These are phyloP conservation scores for Petromus typicus DNA, from an alignment of 2,113 vertebrate genomes.

Conservation along the genomic window DNA sequence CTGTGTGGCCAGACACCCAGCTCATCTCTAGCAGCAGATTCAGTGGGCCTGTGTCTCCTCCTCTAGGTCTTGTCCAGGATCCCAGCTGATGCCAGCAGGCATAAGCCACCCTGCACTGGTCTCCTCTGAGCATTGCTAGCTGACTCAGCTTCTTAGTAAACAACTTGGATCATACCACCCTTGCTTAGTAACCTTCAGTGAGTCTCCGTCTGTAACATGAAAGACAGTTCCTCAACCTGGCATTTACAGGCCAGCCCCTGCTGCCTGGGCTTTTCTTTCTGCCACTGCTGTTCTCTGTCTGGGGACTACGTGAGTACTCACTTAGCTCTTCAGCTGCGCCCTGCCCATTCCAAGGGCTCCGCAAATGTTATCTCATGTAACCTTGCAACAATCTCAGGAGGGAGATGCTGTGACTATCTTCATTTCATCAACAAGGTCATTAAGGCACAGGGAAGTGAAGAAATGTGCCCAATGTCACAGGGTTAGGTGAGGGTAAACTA, in stretches of 20 bases:
- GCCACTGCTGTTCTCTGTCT: background rate
- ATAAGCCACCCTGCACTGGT: background rate
- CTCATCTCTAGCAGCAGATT: background rate
- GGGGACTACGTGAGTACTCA: background rate
- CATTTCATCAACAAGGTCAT: background rate
- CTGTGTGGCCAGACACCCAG: background rate
- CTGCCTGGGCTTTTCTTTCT: background rate
- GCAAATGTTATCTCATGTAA: background rate
- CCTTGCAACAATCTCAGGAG: background rate
- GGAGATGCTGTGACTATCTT: background rate
- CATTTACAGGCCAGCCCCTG: background rate
- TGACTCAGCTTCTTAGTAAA: background rate
- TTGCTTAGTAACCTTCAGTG: background rate
- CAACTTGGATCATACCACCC: background rate
- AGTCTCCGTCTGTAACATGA: background rate
- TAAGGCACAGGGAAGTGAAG: background rate
- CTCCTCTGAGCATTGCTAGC: background rate
- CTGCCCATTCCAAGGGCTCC: background rate
- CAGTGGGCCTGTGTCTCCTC: background rate
- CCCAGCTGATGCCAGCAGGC: background rate
- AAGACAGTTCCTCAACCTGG: background rate
- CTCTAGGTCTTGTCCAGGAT: background rate
- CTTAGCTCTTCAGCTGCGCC: background rate
- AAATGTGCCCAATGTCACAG: background rate
- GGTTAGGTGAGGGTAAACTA: background rate